These are phyloP conservation scores for Nothoprocta pentlandii DNA, from an alignment of 2,113 vertebrate genomes.

Conservation along the genomic window DNA sequence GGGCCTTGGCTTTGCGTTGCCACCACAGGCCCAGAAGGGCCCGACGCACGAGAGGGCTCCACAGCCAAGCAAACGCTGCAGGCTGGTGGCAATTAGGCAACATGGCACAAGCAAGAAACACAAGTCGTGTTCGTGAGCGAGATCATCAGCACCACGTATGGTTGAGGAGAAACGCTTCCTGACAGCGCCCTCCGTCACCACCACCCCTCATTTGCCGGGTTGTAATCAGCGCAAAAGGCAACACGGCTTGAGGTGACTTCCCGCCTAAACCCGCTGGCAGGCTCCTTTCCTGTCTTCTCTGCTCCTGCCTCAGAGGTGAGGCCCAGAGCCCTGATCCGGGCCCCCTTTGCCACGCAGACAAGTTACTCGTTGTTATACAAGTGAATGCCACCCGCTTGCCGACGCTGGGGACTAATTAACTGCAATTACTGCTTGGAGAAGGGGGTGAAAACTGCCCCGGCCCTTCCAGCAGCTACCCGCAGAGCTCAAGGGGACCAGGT, in stretches of 20 bases:
- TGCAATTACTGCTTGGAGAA: not conserved
- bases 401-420: constrained; percentile 48
- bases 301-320: constrained; percentile 20
- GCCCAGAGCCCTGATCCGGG: not conserved
- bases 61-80: constrained; percentile 7
- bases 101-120: not conserved
- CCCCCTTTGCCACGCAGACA: not conserved
- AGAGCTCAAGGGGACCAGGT: not conserved
- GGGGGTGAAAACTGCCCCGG: not conserved
- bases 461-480: not conserved
- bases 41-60: not conserved
- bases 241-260: constrained; percentile 17
- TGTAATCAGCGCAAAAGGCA: constrained; percentile 26
- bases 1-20: not conserved
- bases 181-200: constrained; percentile 38
- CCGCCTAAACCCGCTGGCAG: constrained; percentile 5
- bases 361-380: not conserved
- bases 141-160: not conserved
- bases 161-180: constrained; percentile 19
- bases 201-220: constrained; percentile 34
- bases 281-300: not conserved
- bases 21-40: not conserved
- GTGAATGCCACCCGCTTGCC: constrained; percentile 47
- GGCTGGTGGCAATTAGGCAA: constrained; percentile 12
- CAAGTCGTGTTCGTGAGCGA: constrained; percentile 47